Evolutionary conservation across 2,113 vertebrate genomes (phyloP).

Genomic region (Hippoglossus stenolepis): DNA sequence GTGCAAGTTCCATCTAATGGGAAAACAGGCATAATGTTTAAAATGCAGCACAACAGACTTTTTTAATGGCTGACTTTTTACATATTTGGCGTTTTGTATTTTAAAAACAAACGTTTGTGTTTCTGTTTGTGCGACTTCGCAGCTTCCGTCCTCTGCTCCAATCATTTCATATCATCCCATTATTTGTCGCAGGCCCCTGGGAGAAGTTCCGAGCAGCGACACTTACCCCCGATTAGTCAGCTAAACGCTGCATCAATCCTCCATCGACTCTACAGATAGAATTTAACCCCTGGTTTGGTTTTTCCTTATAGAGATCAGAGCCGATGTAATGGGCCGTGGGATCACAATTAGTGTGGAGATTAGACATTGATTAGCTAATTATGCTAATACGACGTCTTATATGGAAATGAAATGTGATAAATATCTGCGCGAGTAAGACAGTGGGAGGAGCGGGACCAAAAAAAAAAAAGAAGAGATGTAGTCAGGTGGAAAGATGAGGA

Average conservation of each 20-base stretch:
- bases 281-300: slow-evolving; percentile 33
- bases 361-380: slow-evolving; percentile 66
- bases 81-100: neutral
- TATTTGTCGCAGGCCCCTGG: neutral
- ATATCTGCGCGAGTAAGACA: neutral
- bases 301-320: slow-evolving; percentile 13
- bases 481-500: no score
- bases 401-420: slow-evolving; percentile 31
- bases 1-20: no score
- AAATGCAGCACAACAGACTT: no score
- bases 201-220: slow-evolving; percentile 3
- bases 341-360: slow-evolving; percentile 60
- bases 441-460: neutral
- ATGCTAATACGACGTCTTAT: slow-evolving; percentile 39
- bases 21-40: no score
- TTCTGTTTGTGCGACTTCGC: neutral
- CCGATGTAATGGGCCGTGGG: slow-evolving; percentile 50
- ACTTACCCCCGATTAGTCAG: slow-evolving; percentile 46
- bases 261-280: slow-evolving; percentile 17
- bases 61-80: neutral
- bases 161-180: slow-evolving; percentile 1
- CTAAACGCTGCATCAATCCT: slow-evolving; percentile 39
- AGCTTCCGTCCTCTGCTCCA: neutral
- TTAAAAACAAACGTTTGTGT: neutral
- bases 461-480: neutral